phyloP scores from a whole-genome alignment of 2,113 vertebrate genomes.

The Ceratotherium simum region DNA sequence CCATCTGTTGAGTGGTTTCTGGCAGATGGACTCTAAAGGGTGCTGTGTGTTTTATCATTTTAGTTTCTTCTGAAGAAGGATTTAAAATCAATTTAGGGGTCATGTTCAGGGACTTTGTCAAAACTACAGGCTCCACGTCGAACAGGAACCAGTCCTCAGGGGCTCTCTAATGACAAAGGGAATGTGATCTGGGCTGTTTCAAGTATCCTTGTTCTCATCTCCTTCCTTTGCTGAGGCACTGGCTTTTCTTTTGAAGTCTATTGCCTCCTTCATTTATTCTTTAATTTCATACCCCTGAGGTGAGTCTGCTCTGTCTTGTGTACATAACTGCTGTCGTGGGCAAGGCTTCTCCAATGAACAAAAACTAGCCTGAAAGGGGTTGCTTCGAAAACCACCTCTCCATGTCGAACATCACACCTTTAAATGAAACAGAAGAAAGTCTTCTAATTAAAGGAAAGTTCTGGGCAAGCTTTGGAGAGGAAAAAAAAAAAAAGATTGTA shows the following conservation, averaged over 20 bases:
- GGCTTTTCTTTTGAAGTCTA: conserved; percentile 52
- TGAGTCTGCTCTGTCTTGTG: not conserved
- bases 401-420: not conserved
- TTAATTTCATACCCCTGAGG: conserved; percentile 22
- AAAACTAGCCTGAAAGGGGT: not conserved
- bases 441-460: conserved; percentile 52
- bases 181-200: not conserved
- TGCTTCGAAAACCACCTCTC: conserved; percentile 27
- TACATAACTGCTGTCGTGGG: not conserved
- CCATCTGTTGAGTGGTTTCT: conserved; percentile 58
- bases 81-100: conserved; percentile 83
- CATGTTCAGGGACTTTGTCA: conserved; percentile 73
- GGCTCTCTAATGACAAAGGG: conserved; percentile 47
- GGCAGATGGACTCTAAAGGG: conserved; percentile 55
- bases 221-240: not conserved
- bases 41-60: conserved; percentile 76
- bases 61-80: conserved; percentile 69
- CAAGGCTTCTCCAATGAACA: conserved; percentile 37
- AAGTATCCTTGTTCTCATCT: not conserved
- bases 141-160: conserved; percentile 45
- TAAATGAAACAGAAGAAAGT: conserved; percentile 49
- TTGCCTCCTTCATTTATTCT: conserved; percentile 42
- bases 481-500: not conserved
- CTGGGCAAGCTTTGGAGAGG: not conserved
- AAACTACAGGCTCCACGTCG: conserved; percentile 58